Base-by-base conservation (phyloP, 2,888 invertebrate species). In the Trileptium ribeirensis region DNA sequence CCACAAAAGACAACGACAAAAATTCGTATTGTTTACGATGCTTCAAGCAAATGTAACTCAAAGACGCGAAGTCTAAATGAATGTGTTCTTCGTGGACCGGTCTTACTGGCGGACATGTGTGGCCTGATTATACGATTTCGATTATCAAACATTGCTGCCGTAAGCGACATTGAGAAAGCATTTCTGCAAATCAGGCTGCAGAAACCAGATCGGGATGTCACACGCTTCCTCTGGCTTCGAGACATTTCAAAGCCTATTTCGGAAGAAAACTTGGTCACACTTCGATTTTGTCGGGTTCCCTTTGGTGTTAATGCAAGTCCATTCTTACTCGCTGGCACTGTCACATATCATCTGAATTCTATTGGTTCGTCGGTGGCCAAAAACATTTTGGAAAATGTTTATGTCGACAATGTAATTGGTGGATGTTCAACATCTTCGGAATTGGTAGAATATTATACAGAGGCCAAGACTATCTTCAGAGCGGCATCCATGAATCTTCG, bases 141-240 rank as follows among this genome's bases (percentile, higher is more conserved):
- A 19, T n/a, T 70, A 33, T 29, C n/a, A 15, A 15, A 15, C 8
- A 19, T 70, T 70, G 74, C 15, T 33, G 29, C 74, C 29, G 74
- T 70, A 3, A 33, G 67, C 0, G 85, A 85, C 77, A 82, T 85
- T 31, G 83, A 83, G 40, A 86, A 84, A 70, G 86, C 86, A 0
- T 86, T 86, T 80, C 84, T 84, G 31, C 82, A 82, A 38, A 67
- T 86, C 0, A 37, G 38, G 1, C 64, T 86, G 1, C 70, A 81
- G 1, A 39, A 77, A 29, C 31, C 78, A 34, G 83, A 83, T 51
- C 38, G 85, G 24, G 81, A 85, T 38, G 75, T 78, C 19, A 64
- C 64, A 19, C 64, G 64, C 64, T 64, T 64, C n/a, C 64, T 64
- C 19, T 64, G 64, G 64, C 19, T 64, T n/a, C 19, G n/a, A n/a